phyloP scores from a whole-genome alignment of 2,797 vertebrate species.

The Oceanodroma leucorhoa region DNA sequence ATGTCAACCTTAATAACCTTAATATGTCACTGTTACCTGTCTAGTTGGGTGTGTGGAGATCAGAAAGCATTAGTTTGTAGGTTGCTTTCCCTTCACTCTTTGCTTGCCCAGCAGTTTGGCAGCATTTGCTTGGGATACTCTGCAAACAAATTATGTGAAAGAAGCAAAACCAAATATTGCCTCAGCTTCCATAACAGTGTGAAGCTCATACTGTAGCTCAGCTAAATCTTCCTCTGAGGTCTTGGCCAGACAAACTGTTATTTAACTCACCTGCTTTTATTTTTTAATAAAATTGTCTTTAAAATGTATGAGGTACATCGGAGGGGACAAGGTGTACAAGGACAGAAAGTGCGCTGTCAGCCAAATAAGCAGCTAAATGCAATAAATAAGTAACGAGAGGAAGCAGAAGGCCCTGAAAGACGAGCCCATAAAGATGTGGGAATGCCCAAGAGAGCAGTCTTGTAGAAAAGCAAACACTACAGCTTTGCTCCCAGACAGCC shows the following conservation, averaged over 20 bases:
- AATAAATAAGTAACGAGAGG: constrained; percentile 53
- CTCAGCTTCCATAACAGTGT: background rate
- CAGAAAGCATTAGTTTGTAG: background rate
- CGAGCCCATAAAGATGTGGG: background rate
- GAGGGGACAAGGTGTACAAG: constrained; percentile 21
- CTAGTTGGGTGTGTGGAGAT: background rate
- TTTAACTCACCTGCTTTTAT: constrained; percentile 34
- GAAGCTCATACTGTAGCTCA: background rate
- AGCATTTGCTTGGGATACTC: background rate
- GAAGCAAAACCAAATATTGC: constrained; percentile 11
- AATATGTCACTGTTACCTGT: background rate
- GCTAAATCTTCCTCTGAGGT: constrained; percentile 32
- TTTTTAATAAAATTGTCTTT: constrained; percentile 65
- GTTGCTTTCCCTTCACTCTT: background rate
- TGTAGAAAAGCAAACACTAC: background rate
- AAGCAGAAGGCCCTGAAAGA: constrained; percentile 32
- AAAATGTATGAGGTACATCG: constrained; percentile 20
- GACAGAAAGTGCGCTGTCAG: constrained; percentile 38
- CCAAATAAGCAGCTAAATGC: constrained; percentile 33
- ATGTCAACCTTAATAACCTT: background rate
- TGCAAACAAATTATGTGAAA: constrained; percentile 8
- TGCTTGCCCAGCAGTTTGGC: background rate
- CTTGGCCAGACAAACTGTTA: background rate
- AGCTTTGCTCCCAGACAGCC: background rate
- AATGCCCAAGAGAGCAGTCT: constrained; percentile 7